Evolutionary conservation across 2,113 vertebrate species (phyloP).

Genomic region (Forbesichthys papilliferus): DNA sequence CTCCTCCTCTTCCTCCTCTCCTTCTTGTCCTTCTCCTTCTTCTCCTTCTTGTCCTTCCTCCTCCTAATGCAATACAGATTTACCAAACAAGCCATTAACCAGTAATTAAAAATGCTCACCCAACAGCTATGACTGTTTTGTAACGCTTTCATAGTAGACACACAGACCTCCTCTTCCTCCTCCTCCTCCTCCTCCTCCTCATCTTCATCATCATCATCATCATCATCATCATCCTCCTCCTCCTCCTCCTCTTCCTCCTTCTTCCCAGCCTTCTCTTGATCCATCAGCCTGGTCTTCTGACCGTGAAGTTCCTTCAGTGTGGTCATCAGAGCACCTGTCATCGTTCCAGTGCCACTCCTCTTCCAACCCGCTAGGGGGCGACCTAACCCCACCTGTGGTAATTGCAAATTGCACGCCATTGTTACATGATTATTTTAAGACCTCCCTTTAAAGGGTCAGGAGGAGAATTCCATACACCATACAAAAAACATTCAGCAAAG

Average conservation of each 20-base stretch:
- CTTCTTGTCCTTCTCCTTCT: neutral
- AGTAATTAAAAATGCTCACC: neutral
- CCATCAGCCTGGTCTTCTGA: slow-evolving; percentile 65
- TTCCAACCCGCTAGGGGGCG: slow-evolving; percentile 58
- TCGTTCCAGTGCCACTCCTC: slow-evolving; percentile 33
- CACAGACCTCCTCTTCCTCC: slow-evolving; percentile 29
- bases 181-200: slow-evolving; percentile 47
- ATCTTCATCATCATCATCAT: slow-evolving; percentile 48
- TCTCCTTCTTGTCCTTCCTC: slow-evolving; percentile 34
- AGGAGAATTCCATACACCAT: no score
- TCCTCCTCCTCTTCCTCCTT: slow-evolving; percentile 43
- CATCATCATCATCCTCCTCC: slow-evolving; percentile 33
- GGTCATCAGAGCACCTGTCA: slow-evolving; percentile 38
- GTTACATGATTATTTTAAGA: neutral
- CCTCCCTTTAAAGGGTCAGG: no score
- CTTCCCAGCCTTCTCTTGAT: slow-evolving; percentile 30
- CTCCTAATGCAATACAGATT: slow-evolving; percentile 18
- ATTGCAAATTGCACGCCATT: neutral
- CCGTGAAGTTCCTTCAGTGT: slow-evolving; percentile 58
- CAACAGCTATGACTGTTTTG: neutral
- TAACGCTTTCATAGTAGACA: neutral
- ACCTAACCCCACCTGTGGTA: slow-evolving; percentile 53
- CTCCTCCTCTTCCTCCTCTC: slow-evolving; percentile 21
- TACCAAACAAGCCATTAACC: neutral
- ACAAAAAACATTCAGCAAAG: no score